These are phyloP conservation scores for Jordanella pulchra DNA, from an alignment of 2,797 vertebrate genomes.

Conservation along the genomic window DNA sequence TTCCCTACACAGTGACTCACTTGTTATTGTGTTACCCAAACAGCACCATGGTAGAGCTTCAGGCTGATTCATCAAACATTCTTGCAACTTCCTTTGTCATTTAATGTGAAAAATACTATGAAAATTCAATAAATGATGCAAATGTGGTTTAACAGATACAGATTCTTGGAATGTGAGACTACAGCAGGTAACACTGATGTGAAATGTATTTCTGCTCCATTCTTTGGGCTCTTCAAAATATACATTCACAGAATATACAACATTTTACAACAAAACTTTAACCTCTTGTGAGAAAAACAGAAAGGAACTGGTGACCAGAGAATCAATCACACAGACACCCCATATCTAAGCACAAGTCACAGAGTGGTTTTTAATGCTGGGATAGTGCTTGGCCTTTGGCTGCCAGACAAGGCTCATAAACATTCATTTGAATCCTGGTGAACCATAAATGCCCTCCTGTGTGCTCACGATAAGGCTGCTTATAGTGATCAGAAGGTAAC, in stretches of 20 bases:
- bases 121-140: neutral
- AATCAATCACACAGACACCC: constrained; percentile 30
- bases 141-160: constrained; percentile 3
- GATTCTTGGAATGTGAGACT: constrained; percentile 10
- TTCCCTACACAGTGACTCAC: constrained; percentile 21
- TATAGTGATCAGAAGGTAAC: constrained; percentile 75
- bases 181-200: neutral
- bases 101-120: constrained; percentile 42
- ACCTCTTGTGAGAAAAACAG: constrained; percentile 19
- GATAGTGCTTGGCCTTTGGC: constrained; percentile 66
- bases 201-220: neutral
- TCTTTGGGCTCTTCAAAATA: constrained; percentile 2
- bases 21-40: constrained; percentile 41
- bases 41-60: constrained; percentile 25
- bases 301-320: constrained; percentile 22
- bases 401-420: constrained; percentile 71
- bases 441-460: constrained; percentile 71
- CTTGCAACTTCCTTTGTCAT: constrained; percentile 31
- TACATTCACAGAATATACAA: neutral
- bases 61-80: constrained; percentile 13
- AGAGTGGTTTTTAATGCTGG: constrained; percentile 63
- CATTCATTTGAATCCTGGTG: constrained; percentile 67
- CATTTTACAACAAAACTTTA: constrained; percentile 9
- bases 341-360: constrained; percentile 44
- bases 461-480: constrained; percentile 62